phyloP scores from a whole-genome alignment of 2,888 invertebrate genomes.

The Oscheius sp. region DNA sequence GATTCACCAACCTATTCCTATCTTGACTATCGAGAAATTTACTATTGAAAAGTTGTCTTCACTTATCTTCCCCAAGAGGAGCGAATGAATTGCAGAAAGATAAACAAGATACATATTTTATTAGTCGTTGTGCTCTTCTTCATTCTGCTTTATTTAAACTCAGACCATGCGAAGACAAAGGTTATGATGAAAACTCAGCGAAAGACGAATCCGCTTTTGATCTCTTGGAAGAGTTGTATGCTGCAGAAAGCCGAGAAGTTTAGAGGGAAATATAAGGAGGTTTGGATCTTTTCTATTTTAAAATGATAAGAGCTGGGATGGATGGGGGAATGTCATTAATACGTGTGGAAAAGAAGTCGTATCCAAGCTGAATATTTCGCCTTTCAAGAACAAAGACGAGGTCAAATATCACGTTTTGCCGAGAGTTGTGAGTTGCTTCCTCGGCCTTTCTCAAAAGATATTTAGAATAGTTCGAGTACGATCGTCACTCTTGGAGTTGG shows the following conservation, averaged over 20 bases:
- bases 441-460: no score
- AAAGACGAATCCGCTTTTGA: not conserved
- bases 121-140: no score
- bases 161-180: no score
- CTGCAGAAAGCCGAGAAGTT: not conserved
- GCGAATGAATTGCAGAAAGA: no score
- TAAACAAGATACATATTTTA: no score
- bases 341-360: not conserved
- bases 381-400: not conserved
- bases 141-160: no score
- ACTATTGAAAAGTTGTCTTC: no score
- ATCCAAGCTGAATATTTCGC: not conserved
- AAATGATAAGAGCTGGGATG: constrained; percentile 1
- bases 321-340: not conserved
- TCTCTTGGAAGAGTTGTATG: not conserved
- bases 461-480: not conserved
- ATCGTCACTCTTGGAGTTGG: constrained; percentile 2
- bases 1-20: no score
- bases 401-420: constrained; percentile 3
- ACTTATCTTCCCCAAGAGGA: no score
- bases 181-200: no score
- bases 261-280: not conserved
- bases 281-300: no score
- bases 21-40: no score
- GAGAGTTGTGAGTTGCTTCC: not conserved